Evolutionary conservation across 1,140 invertebrate genomes (phyloP), one percentile per base, ranked within the genome.

Genomic region (Phortica variegata): DNA sequence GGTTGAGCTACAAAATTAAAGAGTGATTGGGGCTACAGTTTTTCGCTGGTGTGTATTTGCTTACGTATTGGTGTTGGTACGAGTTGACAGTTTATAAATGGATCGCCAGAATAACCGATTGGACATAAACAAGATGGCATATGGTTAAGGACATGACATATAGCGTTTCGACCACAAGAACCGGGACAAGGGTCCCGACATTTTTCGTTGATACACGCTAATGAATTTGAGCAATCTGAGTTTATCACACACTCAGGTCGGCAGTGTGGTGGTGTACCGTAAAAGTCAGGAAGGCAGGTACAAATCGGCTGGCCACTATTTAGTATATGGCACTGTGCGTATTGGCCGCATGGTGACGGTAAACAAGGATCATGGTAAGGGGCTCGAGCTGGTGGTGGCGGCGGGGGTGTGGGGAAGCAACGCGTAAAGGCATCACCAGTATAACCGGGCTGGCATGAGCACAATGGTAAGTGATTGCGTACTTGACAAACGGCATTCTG

Each of bases 401-500:
- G 61, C 6, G 70, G 56, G 5, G 77, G 70, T 49, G 78, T 60
- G 3, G 79, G 69, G 48, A 76, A 78, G 60, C 90, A 94, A 43
- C 87, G 82, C 8, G 87, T 82, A 56, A 86, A 83, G 1, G 92
- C 82, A 60, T 89, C 83, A n/a, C 93, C 93, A 9, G 82, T 82
- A 59, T 86, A 91, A 33, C 85, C 88, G 23, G 79, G 60, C 16
- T 85, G 84, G 71, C 89, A 91, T 0, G 85, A 85, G 61, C 91
- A 94, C 4, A 87, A 76, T 0, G 89, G 83, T 34, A 84, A 83
- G 56, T 94, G 91, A 60, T 91, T 88, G 3, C 88, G 79, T 4
- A 85, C 84, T 41, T 84, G 82, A 65, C 93, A 95, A 8, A 93
- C 74, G 2, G 92, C 88, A 70, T 95, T 94, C 0, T 89, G 61